A percentile compares a stretch with the other conserved stretches of the same genome.
Evolutionary conservation across 2,797 vertebrate species (phyloP).

Genomic region (Scleropages formosus): DNA sequence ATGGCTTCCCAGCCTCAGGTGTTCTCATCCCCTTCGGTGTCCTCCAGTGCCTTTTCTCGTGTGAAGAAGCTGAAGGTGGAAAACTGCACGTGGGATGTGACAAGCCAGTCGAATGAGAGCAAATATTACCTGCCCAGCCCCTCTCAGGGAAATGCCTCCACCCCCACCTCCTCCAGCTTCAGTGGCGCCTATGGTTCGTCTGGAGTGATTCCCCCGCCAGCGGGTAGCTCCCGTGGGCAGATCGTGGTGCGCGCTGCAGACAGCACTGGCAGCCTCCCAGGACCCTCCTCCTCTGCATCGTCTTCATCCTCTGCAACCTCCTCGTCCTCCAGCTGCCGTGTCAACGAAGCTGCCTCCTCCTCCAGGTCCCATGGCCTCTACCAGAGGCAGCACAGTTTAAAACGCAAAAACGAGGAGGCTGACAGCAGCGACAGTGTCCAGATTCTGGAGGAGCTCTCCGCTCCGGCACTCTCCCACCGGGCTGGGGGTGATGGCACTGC

Average conservation of each 20-base stretch:
- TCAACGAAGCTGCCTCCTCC: conserved; percentile 73
- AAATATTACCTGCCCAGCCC: conserved; percentile 77
- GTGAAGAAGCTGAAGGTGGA: conserved; percentile 97
- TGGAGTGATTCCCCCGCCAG: conserved; percentile 61
- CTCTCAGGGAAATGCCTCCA: conserved; percentile 76
- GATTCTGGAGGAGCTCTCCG: conserved; percentile 96
- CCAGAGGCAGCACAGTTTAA: conserved; percentile 90
- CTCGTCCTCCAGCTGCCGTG: conserved; percentile 70
- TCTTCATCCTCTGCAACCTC: conserved; percentile 58
- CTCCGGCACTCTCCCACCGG: conserved; percentile 89
- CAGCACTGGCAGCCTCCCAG: conserved; percentile 81
- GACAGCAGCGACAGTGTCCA: conserved; percentile 98
- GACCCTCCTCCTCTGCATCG: conserved; percentile 70
- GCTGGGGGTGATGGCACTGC: conserved; percentile 76
- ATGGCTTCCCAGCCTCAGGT: conserved; percentile 96
- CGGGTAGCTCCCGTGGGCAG: conserved; percentile 73
- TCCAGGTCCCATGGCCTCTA: conserved; percentile 77
- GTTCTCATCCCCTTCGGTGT: conserved; percentile 94
- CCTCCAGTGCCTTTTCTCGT: conserved; percentile 94
- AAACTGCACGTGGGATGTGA: conserved; percentile 87
- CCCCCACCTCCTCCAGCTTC: conserved; percentile 80
- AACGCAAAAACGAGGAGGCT: conserved; percentile 93
- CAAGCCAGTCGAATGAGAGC: conserved; percentile 79
- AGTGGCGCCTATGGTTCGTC: conserved; percentile 74
- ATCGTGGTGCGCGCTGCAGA: conserved; percentile 86